phyloP scores from a whole-genome alignment of 2,888 invertebrate species.

The Cantharis rufa region DNA sequence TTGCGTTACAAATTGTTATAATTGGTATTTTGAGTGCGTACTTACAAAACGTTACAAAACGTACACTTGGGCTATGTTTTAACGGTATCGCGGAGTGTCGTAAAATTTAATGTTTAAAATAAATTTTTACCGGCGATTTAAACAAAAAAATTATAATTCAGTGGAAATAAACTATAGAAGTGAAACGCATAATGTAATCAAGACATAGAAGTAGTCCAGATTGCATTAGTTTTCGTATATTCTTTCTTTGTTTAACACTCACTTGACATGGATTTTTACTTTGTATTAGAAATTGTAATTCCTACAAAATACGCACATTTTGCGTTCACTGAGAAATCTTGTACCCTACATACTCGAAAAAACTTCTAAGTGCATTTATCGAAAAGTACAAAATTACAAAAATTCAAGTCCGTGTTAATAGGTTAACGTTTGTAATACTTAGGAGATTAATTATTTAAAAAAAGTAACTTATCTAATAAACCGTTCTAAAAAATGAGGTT shows the following conservation, averaged over 20 bases:
- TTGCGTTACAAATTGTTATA: not conserved
- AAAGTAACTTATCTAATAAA: not conserved
- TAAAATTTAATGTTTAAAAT: not conserved
- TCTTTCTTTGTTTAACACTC: conserved; percentile 14
- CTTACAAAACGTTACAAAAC: not conserved
- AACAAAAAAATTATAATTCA: not conserved
- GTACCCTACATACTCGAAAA: not conserved
- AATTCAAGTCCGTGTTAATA: not conserved
- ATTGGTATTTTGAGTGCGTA: not conserved
- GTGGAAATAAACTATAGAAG: conserved; percentile 14
- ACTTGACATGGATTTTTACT: conserved; percentile 28
- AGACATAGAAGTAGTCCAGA: conserved; percentile 15
- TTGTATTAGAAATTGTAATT: conserved; percentile 6
- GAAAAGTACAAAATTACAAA: not conserved
- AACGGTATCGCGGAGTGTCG: not conserved
- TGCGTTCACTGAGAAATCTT: not conserved
- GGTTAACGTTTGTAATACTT: not conserved
- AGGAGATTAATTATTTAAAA: not conserved
- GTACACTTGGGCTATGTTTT: not conserved
- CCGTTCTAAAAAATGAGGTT: not conserved
- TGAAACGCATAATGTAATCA: conserved; percentile 20
- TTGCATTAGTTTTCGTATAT: conserved; percentile 10
- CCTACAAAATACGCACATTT: not conserved
- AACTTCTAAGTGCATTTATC: not conserved
- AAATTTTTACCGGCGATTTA: not conserved